Evolutionary conservation across 2,888 invertebrate species (phyloP).

Genomic region (Ophioninae sp.): DNA sequence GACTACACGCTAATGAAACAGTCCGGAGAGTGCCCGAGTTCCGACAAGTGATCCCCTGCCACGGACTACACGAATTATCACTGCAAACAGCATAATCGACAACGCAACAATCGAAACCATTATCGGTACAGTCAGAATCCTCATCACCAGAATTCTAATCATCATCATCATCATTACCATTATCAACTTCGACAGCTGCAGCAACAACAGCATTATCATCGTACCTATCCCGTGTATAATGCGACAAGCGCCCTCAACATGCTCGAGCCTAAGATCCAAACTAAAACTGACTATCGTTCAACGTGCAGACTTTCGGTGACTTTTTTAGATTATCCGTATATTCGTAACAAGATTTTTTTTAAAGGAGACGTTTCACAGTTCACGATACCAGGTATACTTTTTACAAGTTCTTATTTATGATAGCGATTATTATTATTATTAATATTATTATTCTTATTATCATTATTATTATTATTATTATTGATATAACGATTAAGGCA

Average conservation of each 20-base stretch:
- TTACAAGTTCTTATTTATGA: conserved; percentile 79
- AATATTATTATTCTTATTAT: conserved; percentile 67
- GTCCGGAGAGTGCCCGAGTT: conserved; percentile 79
- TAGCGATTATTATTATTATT: conserved; percentile 73
- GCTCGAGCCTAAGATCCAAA: conserved; percentile 63
- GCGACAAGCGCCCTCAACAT: conserved; percentile 63
- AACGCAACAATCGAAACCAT: conserved; percentile 66
- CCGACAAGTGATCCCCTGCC: conserved; percentile 81
- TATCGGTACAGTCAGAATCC: conserved; percentile 64
- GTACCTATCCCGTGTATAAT: conserved; percentile 48
- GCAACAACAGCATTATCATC: conserved; percentile 46
- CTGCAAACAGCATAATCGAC: conserved; percentile 61
- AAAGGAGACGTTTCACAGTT: conserved; percentile 72
- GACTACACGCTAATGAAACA: conserved; percentile 81
- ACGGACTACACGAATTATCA: conserved; percentile 68
- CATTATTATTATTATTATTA: conserved; percentile 60
- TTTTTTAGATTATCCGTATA: conserved; percentile 72
- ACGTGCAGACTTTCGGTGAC: conserved; percentile 73
- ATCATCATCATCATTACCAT: conserved; percentile 59
- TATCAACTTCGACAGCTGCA: conserved; percentile 20
- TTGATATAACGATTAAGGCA: conserved; percentile 65
- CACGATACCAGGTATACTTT: conserved; percentile 76
- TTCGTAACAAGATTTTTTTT: conserved; percentile 72
- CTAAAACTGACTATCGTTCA: conserved; percentile 71
- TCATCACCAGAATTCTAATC: conserved; percentile 68